Evolutionary conservation across 2,113 vertebrate species (phyloP).

Genomic region (Corythornis vintsioides): DNA sequence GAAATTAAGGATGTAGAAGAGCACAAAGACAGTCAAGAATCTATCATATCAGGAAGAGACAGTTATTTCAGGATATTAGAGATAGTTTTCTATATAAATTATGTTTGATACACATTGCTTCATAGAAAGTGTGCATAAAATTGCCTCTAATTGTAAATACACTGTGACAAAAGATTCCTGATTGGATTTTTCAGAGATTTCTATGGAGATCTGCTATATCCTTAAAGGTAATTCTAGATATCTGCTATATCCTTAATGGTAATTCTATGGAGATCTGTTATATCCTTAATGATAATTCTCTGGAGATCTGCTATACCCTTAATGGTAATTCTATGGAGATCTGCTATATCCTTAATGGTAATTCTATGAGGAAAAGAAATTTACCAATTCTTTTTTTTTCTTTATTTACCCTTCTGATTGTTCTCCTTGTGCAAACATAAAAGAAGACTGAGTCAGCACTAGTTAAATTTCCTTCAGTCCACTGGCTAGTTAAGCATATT

Average conservation of each 20-base stretch:
- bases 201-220: background rate
- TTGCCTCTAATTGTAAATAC: constrained; percentile 50
- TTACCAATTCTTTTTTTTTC: background rate
- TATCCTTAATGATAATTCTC: background rate
- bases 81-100: constrained; percentile 13
- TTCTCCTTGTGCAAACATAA: constrained; percentile 12
- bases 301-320: background rate
- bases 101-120: background rate
- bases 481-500: background rate
- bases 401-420: constrained; percentile 39
- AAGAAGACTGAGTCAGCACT: constrained; percentile 2
- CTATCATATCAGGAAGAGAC: background rate
- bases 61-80: background rate
- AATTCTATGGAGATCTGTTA: background rate
- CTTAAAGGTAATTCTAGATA: background rate
- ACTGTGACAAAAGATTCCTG: background rate
- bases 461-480: background rate
- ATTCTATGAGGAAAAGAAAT: constrained; percentile 3
- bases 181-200: constrained; percentile 45
- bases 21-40: background rate
- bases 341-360: background rate
- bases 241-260: too few species aligned
- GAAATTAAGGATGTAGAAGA: background rate
- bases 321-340: background rate
- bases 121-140: background rate